Conservation (phyloP, 2,888 invertebrate species). For the Leucoma salicis region DNA sequence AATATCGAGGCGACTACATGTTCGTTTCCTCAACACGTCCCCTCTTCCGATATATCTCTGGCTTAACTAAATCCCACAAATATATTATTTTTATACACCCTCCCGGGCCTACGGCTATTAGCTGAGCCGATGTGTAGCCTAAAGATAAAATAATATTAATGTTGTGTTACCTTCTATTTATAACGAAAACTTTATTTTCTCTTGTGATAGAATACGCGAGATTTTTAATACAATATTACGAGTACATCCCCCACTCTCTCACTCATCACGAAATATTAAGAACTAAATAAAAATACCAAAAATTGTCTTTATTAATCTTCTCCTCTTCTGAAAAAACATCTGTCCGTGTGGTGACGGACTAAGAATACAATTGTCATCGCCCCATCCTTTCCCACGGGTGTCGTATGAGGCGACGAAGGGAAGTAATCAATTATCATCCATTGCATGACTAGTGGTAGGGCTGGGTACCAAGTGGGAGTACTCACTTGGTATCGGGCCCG, state of each 20-base stretch:
- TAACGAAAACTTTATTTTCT: not conserved
- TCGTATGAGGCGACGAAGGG: too few relatives aligned
- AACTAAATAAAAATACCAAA: not conserved
- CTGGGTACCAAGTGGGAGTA: too few relatives aligned
- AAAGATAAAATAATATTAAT: constrained; percentile 27
- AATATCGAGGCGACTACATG: not conserved
- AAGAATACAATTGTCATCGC: not conserved
- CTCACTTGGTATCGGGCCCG: too few relatives aligned
- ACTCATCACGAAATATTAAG: not conserved
- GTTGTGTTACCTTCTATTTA: constrained; percentile 11
- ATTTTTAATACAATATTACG: too few relatives aligned
- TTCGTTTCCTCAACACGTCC: constrained; percentile 24
- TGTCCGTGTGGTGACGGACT: not conserved
- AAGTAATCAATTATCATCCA: too few relatives aligned
- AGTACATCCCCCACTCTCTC: too few relatives aligned
- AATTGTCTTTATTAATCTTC: not conserved
- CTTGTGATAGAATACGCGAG: not conserved
- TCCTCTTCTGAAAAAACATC: not conserved
- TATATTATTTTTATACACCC: constrained; percentile 56
- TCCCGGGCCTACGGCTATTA: constrained; percentile 36
- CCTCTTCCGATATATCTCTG: constrained; percentile 35
- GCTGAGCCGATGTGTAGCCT: constrained; percentile 35
- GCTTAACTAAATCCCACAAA: constrained; percentile 37
- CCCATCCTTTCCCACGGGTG: not conserved
- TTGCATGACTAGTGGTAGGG: too few relatives aligned